Conservation (phyloP, 2,113 vertebrate genomes). For the Mus musculus region GRCm39 chr7:34823501-34824000, state of each 20-base stretch:
- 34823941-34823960: slow-evolving; percentile 32
- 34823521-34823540: background rate
- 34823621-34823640: background rate
- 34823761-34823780: slow-evolving; percentile 81
- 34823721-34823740: slow-evolving; percentile 76
- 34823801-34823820: slow-evolving; percentile 76
- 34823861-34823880: background rate
- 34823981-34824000: slow-evolving; percentile 33
- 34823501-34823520: background rate
- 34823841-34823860: background rate
- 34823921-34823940: slow-evolving; percentile 19
- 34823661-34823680: slow-evolving; percentile 69
- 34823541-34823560: background rate
- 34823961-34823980: slow-evolving; percentile 51
- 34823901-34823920: background rate
- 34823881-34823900: background rate
- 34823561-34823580: background rate
- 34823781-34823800: slow-evolving; percentile 82
- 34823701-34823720: slow-evolving; percentile 82
- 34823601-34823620: background rate
- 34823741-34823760: slow-evolving; percentile 83
- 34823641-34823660: background rate
- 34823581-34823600: slow-evolving; percentile 13
- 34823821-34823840: slow-evolving; percentile 42
- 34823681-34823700: slow-evolving; percentile 73